These are phyloP conservation scores for Marisa cornuarietis DNA, from an alignment of 1,140 invertebrate species.

Conservation along the genomic window DNA sequence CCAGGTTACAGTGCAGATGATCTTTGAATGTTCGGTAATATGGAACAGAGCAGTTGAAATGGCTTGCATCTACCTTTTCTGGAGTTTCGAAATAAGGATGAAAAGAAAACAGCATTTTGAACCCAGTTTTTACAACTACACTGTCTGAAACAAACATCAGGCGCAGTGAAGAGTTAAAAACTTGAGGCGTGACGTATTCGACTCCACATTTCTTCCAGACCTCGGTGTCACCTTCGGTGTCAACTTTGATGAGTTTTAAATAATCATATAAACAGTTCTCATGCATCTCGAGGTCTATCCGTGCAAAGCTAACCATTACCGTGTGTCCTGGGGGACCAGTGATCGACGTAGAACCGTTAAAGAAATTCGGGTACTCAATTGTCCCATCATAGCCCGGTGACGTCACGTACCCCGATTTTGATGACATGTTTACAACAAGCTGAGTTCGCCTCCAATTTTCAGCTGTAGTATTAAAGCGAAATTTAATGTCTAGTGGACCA, in stretches of 20 bases:
- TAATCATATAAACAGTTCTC: not conserved
- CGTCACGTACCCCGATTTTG: not conserved
- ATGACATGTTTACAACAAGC: not conserved
- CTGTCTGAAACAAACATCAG: not conserved
- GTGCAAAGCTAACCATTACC: not conserved
- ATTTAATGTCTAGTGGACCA: no score
- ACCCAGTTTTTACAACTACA: not conserved
- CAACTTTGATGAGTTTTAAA: not conserved
- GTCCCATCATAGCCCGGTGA: not conserved
- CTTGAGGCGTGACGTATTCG: not conserved
- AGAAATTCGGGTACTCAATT: not conserved
- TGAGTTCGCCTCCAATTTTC: no score
- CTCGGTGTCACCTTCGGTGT: not conserved
- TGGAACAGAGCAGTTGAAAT: not conserved
- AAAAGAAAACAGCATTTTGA: conserved; percentile 1
- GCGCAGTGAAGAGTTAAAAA: not conserved
- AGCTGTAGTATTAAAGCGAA: no score
- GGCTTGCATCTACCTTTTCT: not conserved
- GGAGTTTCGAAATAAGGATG: not conserved
- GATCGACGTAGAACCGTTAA: not conserved
- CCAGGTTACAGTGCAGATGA: not conserved
- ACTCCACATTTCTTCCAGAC: not conserved
- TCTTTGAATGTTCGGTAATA: not conserved
- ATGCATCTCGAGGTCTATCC: not conserved
- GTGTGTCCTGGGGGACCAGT: not conserved